Conservation (phyloP, 2,113 vertebrate species). For the Coptodon rendalli region DNA sequence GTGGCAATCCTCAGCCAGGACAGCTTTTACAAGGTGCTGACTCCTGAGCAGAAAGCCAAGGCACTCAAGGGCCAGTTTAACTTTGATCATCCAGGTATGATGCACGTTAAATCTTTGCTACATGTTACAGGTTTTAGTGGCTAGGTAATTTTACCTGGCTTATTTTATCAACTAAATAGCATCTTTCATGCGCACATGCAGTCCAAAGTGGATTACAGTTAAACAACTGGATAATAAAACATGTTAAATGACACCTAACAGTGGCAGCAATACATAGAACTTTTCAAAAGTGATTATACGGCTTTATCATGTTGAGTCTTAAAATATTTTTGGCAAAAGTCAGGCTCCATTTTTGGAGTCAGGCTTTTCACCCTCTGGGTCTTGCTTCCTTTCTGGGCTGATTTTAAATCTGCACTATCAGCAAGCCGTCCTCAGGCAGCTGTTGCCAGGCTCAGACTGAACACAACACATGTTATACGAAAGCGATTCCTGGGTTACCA, state of each 20-base stretch:
- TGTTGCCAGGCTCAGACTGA: slow-evolving; percentile 18
- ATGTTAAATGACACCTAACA: not conserved
- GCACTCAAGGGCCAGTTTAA: slow-evolving; percentile 96
- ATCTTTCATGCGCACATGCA: not conserved
- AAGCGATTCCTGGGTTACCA: slow-evolving; percentile 22
- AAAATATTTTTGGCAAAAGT: not conserved
- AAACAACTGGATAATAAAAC: not conserved
- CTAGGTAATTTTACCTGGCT: not conserved
- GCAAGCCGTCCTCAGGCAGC: slow-evolving; percentile 46
- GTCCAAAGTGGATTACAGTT: not conserved
- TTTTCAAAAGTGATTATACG: not conserved
- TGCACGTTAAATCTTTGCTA: not conserved
- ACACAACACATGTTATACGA: slow-evolving; percentile 30
- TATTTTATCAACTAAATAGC: not conserved
- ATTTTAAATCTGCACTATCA: slow-evolving; percentile 34
- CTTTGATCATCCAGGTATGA: slow-evolving; percentile 94
- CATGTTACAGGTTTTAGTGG: not conserved
- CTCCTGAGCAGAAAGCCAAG: slow-evolving; percentile 91
- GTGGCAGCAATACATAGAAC: not conserved
- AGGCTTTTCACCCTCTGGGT: not conserved
- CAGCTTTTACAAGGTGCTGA: slow-evolving; percentile 94
- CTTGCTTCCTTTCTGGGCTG: slow-evolving; percentile 28
- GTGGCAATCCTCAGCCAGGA: slow-evolving; percentile 97
- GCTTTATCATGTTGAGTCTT: not conserved
- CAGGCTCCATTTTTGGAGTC: slow-evolving; percentile 29